These are phyloP conservation scores for Eciton burchellii DNA, from an alignment of 1,140 invertebrate genomes.

Conservation along the genomic window DNA sequence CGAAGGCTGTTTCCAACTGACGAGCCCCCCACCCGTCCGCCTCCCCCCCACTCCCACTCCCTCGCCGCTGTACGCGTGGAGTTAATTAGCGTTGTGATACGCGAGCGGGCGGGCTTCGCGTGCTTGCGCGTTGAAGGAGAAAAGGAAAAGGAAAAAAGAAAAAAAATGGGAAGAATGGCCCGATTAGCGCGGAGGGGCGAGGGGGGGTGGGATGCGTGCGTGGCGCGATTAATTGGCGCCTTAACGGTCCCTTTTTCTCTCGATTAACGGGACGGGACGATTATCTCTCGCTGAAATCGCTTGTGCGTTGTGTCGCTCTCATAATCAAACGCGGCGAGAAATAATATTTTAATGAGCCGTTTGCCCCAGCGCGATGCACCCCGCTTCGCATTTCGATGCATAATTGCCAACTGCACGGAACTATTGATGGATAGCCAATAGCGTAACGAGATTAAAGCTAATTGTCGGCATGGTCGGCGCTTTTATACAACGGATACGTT, in stretches of 20 bases:
- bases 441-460: slow-evolving; percentile 48
- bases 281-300: neutral
- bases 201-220: no score
- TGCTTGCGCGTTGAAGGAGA: neutral
- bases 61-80: slow-evolving; percentile 17
- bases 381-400: slow-evolving; percentile 38
- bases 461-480: slow-evolving; percentile 48
- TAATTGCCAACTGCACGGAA: slow-evolving; percentile 46
- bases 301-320: neutral
- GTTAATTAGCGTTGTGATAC: no score
- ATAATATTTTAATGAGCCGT: slow-evolving; percentile 56
- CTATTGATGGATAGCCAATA: slow-evolving; percentile 51
- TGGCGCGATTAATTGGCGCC: neutral
- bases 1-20: slow-evolving; percentile 38
- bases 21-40: slow-evolving; percentile 13
- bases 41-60: no score
- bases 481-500: slow-evolving; percentile 51
- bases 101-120: neutral
- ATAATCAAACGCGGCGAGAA: slow-evolving; percentile 33
- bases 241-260: neutral
- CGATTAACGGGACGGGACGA: neutral
- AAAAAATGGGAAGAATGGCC: no score
- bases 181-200: no score
- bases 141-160: slow-evolving; percentile 2
- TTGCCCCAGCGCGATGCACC: slow-evolving; percentile 23